Base-by-base conservation (phyloP, 2,888 invertebrate species). In the Lapara coniferarum region DNA sequence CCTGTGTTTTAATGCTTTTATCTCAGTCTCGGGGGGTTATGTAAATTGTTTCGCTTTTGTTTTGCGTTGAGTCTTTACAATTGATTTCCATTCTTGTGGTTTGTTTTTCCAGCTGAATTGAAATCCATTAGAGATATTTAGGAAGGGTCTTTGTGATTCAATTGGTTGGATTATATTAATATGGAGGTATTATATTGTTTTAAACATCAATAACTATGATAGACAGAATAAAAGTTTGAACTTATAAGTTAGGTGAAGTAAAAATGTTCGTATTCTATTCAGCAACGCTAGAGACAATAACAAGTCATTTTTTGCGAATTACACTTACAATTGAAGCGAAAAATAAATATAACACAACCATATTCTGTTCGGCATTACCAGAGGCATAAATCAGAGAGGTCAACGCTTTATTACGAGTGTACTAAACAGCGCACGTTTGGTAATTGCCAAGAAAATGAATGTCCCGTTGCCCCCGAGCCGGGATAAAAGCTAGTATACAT, bases 41-140 rank as follows among this genome's bases (percentile, higher is more conserved):
- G 63, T 63, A 63, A 49, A 63, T 63, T 46, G 25, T 12, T 19
- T 63, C 49, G 63, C 46, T 46, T 16, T 59, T 63, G 49, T 63
- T 63, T 63, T 49, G 19, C 19, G 3, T 55, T 19, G 55, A 19
- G 10, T 63, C 4, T 46, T 59, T 59, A 10, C 10, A 16, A 44
- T 59, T 10, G 8, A 6, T 19, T 49, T 19, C 46, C 8, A 63
- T 19, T 63, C 49, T 63, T 19, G 13, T 16, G 16, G 10, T 19
- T 13, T 46, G 12, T 46, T 44, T 58, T 44, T 59, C 12, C 14
- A 10, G n/a, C 37, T 44, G 44, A 2, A 5, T 53, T 16, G 16
- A 53, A 16, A 8, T 16, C 13, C 53, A 53, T 53, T 53, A 53
- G 53, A 16, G 7, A 19, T 37, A 8, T 37, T 37, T 7, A 37